Evolutionary conservation across 2,888 invertebrate species (phyloP).

Genomic region (Tryphoninae sp.): DNA sequence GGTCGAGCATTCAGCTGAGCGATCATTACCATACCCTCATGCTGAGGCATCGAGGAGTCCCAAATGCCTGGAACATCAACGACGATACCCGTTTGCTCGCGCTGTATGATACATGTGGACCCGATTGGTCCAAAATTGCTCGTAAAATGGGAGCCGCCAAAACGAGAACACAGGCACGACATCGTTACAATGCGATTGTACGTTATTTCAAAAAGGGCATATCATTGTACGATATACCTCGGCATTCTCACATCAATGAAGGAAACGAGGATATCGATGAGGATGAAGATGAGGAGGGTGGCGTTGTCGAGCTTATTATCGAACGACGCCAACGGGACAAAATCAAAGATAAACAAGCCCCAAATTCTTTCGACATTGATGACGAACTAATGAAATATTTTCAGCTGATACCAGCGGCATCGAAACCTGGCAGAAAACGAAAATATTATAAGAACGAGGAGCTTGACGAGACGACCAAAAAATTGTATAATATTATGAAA

Average conservation of each 20-base stretch:
- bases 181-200: slow-evolving; percentile 83
- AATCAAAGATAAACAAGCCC: not conserved
- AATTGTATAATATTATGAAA: slow-evolving; percentile 79
- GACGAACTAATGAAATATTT: slow-evolving; percentile 72
- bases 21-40: slow-evolving; percentile 84
- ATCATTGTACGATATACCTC: slow-evolving; percentile 57
- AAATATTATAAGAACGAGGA: slow-evolving; percentile 76
- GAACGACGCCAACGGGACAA: not conserved
- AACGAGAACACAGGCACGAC: slow-evolving; percentile 84
- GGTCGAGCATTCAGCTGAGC: slow-evolving; percentile 85
- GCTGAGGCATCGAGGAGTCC: slow-evolving; percentile 75
- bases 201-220: slow-evolving; percentile 67
- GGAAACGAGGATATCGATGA: not conserved
- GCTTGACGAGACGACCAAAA: slow-evolving; percentile 80
- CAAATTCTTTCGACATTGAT: slow-evolving; percentile 65
- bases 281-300: slow-evolving; percentile 50
- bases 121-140: slow-evolving; percentile 83
- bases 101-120: slow-evolving; percentile 82
- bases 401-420: slow-evolving; percentile 47
- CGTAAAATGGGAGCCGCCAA: slow-evolving; percentile 82
- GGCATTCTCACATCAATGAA: slow-evolving; percentile 14
- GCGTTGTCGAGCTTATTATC: slow-evolving; percentile 81
- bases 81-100: slow-evolving; percentile 85
- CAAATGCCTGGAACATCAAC: slow-evolving; percentile 84
- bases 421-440: slow-evolving; percentile 79